These are phyloP conservation scores for Euphydryas editha DNA, from an alignment of 2,888 invertebrate genomes.

Conservation along the genomic window DNA sequence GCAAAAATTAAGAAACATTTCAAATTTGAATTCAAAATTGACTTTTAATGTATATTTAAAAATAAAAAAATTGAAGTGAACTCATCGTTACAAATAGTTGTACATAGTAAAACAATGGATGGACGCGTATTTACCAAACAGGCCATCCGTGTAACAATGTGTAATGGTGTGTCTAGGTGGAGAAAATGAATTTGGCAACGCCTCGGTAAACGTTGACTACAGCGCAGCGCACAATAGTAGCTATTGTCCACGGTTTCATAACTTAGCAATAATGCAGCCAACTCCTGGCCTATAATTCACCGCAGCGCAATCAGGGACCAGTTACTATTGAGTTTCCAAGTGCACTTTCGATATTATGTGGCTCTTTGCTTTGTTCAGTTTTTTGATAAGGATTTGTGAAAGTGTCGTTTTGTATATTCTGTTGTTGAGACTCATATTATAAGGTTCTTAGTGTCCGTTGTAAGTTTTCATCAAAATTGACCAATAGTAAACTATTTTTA, in stretches of 20 bases:
- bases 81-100: conserved; percentile 4
- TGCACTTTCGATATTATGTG: conserved; percentile 29
- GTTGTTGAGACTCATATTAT: not conserved
- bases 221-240: conserved; percentile 33
- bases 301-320: conserved; percentile 21
- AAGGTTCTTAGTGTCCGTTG: not conserved
- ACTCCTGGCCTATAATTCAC: conserved; percentile 31
- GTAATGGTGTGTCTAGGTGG: conserved; percentile 34
- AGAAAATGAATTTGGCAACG: conserved; percentile 45
- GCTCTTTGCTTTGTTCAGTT: conserved; percentile 26
- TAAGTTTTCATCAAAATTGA: not conserved
- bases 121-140: conserved; percentile 23
- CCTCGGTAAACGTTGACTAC: conserved; percentile 35
- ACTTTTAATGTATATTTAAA: conserved; percentile 3
- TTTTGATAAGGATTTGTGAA: conserved; percentile 18
- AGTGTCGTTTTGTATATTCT: conserved; percentile 20
- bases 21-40: not conserved
- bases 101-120: conserved; percentile 1
- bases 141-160: conserved; percentile 23
- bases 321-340: conserved; percentile 30
- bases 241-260: conserved; percentile 44
- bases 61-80: not conserved
- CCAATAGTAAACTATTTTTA: not conserved
- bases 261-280: conserved; percentile 48
- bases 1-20: not conserved